A percentile compares a stretch with the other conserved stretches of the same genome.
These are phyloP conservation scores for Drosophila greeni DNA, from an alignment of 2,888 invertebrate genomes.

Conservation along the genomic window DNA sequence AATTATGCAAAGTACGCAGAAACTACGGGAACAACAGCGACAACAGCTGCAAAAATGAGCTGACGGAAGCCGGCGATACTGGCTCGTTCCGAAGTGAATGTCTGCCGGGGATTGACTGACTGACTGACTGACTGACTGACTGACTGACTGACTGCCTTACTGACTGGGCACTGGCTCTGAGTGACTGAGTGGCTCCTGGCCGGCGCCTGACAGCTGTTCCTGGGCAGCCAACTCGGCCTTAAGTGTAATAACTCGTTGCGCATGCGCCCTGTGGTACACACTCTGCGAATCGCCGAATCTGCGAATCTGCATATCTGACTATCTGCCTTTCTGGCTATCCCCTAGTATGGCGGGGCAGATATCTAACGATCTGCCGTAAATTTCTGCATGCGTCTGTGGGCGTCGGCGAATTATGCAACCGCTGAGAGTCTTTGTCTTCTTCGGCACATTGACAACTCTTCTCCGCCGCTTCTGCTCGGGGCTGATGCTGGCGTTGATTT, in stretches of 20 bases:
- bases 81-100: constrained; percentile 60
- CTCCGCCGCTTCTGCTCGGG: constrained; percentile 16
- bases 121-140: constrained; percentile 47
- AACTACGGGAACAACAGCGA: constrained; percentile 41
- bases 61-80: constrained; percentile 62
- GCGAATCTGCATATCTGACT: constrained; percentile 20
- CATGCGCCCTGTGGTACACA: constrained; percentile 40
- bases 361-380: constrained; percentile 43
- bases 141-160: constrained; percentile 44
- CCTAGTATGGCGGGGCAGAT: constrained; percentile 28
- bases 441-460: constrained; percentile 45
- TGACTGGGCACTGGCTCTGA: constrained; percentile 36
- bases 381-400: constrained; percentile 48
- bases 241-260: constrained; percentile 43
- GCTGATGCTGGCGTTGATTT: constrained; percentile 16
- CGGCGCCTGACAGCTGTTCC: constrained; percentile 39
- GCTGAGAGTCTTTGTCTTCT: constrained; percentile 43
- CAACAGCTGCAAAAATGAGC: constrained; percentile 62
- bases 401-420: constrained; percentile 57
- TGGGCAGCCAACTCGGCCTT: constrained; percentile 22
- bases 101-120: constrained; percentile 46
- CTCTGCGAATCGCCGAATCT: constrained; percentile 10
- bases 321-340: constrained; percentile 14
- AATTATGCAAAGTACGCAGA: constrained; percentile 69
- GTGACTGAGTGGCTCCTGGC: constrained; percentile 30